Evolutionary conservation across 1,140 invertebrate species (phyloP).

Genomic region (Cyclina sinensis): DNA sequence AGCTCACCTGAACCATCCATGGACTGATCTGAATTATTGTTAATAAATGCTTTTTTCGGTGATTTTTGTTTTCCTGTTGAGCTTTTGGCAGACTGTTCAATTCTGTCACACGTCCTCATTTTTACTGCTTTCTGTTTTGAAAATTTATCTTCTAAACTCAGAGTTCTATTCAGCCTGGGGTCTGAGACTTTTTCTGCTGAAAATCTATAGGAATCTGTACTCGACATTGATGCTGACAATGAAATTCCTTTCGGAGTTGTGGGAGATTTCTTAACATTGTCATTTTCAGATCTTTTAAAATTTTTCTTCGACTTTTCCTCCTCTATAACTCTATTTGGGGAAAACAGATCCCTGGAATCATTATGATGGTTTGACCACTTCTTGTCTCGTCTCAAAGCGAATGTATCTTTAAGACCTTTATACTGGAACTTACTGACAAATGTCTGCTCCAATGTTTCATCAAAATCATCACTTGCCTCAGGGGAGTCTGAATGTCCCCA

Average conservation of each 20-base stretch:
- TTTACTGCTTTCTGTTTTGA: slow-evolving; percentile 15
- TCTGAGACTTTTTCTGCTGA: slow-evolving; percentile 27
- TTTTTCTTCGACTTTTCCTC: slow-evolving; percentile 1
- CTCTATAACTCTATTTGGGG: neutral
- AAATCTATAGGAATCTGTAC: neutral
- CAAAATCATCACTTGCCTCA: slow-evolving; percentile 11
- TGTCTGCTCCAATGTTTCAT: neutral
- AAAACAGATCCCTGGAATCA: slow-evolving; percentile 52
- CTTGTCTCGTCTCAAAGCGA: slow-evolving; percentile 33
- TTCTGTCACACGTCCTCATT: slow-evolving; percentile 45
- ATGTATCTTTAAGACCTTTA: slow-evolving; percentile 56
- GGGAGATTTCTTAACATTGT: slow-evolving; percentile 1
- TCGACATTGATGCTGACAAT: slow-evolving; percentile 42
- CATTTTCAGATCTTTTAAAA: slow-evolving; percentile 23
- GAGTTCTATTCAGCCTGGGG: slow-evolving; percentile 40
- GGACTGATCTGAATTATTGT: neutral
- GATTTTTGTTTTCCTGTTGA: neutral
- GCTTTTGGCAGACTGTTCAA: slow-evolving; percentile 50
- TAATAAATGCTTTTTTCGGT: slow-evolving; percentile 50
- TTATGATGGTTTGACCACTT: slow-evolving; percentile 1
- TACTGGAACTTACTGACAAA: slow-evolving; percentile 50
- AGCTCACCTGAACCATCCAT: neutral
- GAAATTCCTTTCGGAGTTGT: neutral
- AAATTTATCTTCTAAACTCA: slow-evolving; percentile 7
- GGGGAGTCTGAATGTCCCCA: slow-evolving; percentile 12